These are phyloP conservation scores for Sebastes melanostomus DNA, from an alignment of 2,797 vertebrate genomes.

Conservation along the genomic window DNA sequence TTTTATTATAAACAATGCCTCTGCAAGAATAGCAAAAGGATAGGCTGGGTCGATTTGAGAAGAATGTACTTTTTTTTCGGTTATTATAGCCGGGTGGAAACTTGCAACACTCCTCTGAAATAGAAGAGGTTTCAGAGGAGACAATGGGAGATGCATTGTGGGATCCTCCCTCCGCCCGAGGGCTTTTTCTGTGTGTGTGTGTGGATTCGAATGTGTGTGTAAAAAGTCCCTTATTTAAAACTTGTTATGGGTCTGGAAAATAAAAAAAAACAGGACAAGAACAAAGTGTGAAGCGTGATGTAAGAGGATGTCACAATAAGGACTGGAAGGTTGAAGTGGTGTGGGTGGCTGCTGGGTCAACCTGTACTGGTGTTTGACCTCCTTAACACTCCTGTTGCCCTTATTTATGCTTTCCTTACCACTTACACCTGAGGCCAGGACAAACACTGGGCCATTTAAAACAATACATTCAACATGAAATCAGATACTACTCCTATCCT, in stretches of 20 bases:
- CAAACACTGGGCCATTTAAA: slow-evolving; percentile 5
- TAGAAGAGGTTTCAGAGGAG: slow-evolving; percentile 17
- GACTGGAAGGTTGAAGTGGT: background rate
- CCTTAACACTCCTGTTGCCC: background rate
- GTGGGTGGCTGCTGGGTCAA: background rate
- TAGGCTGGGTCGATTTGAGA: slow-evolving; percentile 14
- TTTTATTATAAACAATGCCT: slow-evolving; percentile 47
- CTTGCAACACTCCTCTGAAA: slow-evolving; percentile 18
- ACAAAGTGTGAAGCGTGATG: background rate
- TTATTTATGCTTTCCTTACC: slow-evolving; percentile 4
- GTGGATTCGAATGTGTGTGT: background rate
- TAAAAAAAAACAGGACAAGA: background rate
- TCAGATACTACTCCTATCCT: slow-evolving; percentile 32
- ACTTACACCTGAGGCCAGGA: slow-evolving; percentile 39
- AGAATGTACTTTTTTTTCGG: slow-evolving; percentile 9
- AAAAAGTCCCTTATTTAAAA: background rate
- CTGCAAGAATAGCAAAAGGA: slow-evolving; percentile 35
- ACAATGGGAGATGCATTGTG: slow-evolving; percentile 24
- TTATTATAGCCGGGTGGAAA: slow-evolving; percentile 25
- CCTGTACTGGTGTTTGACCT: slow-evolving; percentile 1
- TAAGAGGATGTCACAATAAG: background rate
- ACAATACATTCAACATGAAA: slow-evolving; percentile 41
- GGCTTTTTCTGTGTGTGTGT: background rate
- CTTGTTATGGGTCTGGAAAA: background rate
- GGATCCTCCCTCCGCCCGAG: slow-evolving; percentile 33